Base-by-base conservation (phyloP, 2,888 invertebrate species). In the Abscondita cerata region DNA sequence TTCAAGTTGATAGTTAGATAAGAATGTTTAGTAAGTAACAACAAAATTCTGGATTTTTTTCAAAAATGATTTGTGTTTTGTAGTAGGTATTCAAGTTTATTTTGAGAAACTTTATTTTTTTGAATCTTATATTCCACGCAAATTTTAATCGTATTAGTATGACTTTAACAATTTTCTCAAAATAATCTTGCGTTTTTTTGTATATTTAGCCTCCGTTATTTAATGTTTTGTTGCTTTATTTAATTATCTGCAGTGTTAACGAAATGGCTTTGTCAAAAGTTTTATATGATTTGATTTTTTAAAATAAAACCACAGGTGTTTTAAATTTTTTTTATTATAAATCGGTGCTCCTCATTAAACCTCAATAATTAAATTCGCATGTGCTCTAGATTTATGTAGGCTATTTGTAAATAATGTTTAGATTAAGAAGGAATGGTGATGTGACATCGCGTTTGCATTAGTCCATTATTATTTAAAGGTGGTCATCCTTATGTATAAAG, bases 401-500 rank as follows among this genome's bases (percentile, higher is more conserved):
- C 13, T 51, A 51, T 33, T 16, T 51, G 18, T 18, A 33, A 51
- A 51, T 34, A 51, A 36, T 34, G 11, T 12, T 31, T 48, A 51
- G 33, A 16, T 51, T 33, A 33, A 51, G 13, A 25, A 25, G n/a
- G 25, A 4, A 18, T 51, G 13, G 11, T 25, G 3, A 15, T 48
- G 13, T 11, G 34, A 34, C 33, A 51, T n/a, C n/a, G 13, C 13
- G 31, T 25, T 12, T 34, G 16, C 18, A 18, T 44, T 44, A 11
- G 44, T 44, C n/a, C 44, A 44, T 16, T 1, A 40, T 18, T 50
- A 15, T 20, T 13, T 9, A 41, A 25, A 54, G 56, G 56, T 61
- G 61, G 61, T 61, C 52, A 56, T 13, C 56, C 56, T n/a, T 18
- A 34, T 15, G n/a, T 44, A 15, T 40, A 44, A 44, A 44, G 16